Percentiles rank a stretch among this genome's conserved stretches.
Conservation (phyloP, 2,888 invertebrate genomes). For the Drosophila meridionalis region DNA sequence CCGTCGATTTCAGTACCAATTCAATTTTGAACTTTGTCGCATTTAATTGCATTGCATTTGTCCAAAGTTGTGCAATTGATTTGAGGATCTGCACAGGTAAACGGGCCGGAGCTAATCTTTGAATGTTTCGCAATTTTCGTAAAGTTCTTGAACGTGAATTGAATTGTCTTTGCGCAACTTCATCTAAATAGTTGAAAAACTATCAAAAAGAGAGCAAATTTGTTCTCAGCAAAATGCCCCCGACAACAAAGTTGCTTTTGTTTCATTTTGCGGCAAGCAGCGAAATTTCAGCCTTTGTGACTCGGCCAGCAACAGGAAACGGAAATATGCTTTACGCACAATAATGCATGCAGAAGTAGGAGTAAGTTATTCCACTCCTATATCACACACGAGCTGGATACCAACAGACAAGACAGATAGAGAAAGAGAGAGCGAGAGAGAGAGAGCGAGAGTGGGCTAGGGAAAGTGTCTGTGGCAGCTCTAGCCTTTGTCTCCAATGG, state of each 20-base stretch:
- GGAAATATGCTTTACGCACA: slow-evolving; percentile 65
- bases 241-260: slow-evolving; percentile 41
- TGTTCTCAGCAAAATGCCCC: slow-evolving; percentile 16
- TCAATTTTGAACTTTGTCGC: slow-evolving; percentile 79
- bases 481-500: slow-evolving; percentile 57
- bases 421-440: not conserved
- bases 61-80: slow-evolving; percentile 66
- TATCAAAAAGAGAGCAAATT: not conserved
- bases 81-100: slow-evolving; percentile 70
- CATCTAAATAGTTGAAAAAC: slow-evolving; percentile 41
- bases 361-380: not conserved
- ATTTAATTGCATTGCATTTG: slow-evolving; percentile 79
- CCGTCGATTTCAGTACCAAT: slow-evolving; percentile 58
- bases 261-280: slow-evolving; percentile 29
- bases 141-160: slow-evolving; percentile 40
- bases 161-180: slow-evolving; percentile 52
- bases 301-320: slow-evolving; percentile 52
- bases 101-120: slow-evolving; percentile 43
- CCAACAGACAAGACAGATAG: not conserved
- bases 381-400: slow-evolving; percentile 12
- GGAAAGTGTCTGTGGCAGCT: slow-evolving; percentile 21
- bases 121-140: slow-evolving; percentile 29
- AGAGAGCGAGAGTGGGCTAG: not conserved
- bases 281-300: slow-evolving; percentile 32
- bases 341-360: slow-evolving; percentile 50